Evolutionary conservation across 2,888 invertebrate species (phyloP), one percentile per base, ranked within the genome.

Genomic region (Metopia argyrocephala): DNA sequence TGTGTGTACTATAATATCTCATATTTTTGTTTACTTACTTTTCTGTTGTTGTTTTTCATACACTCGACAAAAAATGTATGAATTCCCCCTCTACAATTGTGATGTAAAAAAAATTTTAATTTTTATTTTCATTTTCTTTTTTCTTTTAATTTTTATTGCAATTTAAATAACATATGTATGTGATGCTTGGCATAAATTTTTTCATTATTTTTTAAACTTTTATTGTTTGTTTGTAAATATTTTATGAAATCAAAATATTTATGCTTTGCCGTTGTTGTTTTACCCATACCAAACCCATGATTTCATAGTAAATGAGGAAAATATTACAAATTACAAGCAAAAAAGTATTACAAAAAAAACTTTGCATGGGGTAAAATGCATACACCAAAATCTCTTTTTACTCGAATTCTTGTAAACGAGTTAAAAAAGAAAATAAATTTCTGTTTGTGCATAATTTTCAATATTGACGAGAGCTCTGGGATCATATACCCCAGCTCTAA

Each of bases 211-310:
- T 46, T 23, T 12, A 28, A 62, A 56, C 21, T 25, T 18, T 23
- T 25, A 5, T 21, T 31, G 28, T n/a, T 69, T 54, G 18, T 64
- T 68, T 62, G 46, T 62, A 48, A 69, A 76, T 69, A 62, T 68
- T 78, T 78, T 78, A 62, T 73, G 48, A 21, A 38, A 61, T 59
- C 57, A 59, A 69, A 69, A 69, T 69, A 69, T 71, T 69, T 69
- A 48, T 64, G 50, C 23, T 31, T 38, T 38, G 15, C 15, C 21
- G 27, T 46, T 65, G 48, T 57, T 45, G 21, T 2, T 27, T 27
- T 62, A 45, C 45, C 20, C 65, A 71, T 71, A 54, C 15, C 71
- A 71, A 61, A 61, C 27, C 48, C 45, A 66, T 59, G 65, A 78
- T 66, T 78, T 78, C 66, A 78, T 61, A 54, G 46, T 48, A 25